Conservation (phyloP, 2,888 invertebrate genomes). For the Alviniconcha strummeri region DNA sequence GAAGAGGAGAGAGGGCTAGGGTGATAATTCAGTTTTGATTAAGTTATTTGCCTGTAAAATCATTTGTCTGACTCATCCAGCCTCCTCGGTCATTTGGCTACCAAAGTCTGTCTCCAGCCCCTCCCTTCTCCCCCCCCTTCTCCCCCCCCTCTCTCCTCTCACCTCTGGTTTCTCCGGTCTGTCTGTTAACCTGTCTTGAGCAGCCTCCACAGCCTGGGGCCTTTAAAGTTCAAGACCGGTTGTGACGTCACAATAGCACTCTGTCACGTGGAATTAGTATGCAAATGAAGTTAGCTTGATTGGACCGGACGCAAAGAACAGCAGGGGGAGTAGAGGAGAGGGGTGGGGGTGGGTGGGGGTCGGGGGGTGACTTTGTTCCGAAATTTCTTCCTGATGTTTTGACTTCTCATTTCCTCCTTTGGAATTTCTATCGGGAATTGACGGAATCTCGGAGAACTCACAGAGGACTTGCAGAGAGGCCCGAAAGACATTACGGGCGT, state of each 20-base stretch:
- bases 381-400: slow-evolving; percentile 9
- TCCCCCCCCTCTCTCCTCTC: not conserved
- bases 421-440: slow-evolving; percentile 4
- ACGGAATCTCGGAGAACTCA: not conserved
- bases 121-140: not conserved
- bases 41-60: slow-evolving; percentile 36
- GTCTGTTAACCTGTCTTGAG: not conserved
- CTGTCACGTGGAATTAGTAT: slow-evolving; percentile 34
- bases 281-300: slow-evolving; percentile 35
- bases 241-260: slow-evolving; percentile 34
- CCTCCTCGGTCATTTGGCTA: not conserved
- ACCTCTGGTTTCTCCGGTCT: not conserved
- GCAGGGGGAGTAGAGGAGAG: not conserved
- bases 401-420: slow-evolving; percentile 16
- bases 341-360: not conserved
- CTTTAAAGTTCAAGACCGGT: slow-evolving; percentile 6
- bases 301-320: slow-evolving; percentile 25
- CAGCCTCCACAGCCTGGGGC: slow-evolving; percentile 10
- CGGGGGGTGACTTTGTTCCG: not conserved
- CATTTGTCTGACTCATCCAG: slow-evolving; percentile 30
- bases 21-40: slow-evolving; percentile 37
- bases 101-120: not conserved
- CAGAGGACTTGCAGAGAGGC: no score
- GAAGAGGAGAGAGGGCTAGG: slow-evolving; percentile 13
- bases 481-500: not conserved